Conservation (phyloP, 2,888 invertebrate species). For the Thera obeliscata region DNA sequence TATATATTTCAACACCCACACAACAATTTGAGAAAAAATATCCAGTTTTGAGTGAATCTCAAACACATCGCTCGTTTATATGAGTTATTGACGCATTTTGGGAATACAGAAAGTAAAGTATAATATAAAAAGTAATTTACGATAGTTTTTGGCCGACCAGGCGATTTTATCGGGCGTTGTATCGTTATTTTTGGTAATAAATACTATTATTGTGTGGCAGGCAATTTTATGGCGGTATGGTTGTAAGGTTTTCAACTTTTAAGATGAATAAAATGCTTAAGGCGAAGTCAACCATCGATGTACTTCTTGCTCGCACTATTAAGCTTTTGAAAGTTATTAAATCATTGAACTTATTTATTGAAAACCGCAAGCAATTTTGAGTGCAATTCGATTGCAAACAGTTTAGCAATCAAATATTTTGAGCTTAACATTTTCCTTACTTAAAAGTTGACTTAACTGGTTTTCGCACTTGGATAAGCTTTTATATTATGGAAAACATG, state of each 20-base stretch:
- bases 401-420: too few species aligned
- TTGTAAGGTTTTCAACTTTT: slow-evolving; percentile 2
- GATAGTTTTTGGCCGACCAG: slow-evolving; percentile 56
- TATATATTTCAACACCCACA: slow-evolving; percentile 8
- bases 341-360: too few species aligned
- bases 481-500: too few species aligned
- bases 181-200: slow-evolving; percentile 49
- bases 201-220: slow-evolving; percentile 40
- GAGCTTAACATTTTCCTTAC: too few species aligned
- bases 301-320: too few species aligned
- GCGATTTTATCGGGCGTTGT: slow-evolving; percentile 53
- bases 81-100: slow-evolving; percentile 66
- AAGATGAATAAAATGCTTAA: too few species aligned
- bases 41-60: slow-evolving; percentile 47
- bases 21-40: slow-evolving; percentile 17
- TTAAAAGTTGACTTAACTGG: too few species aligned
- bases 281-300: too few species aligned
- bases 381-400: too few species aligned
- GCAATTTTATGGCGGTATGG: slow-evolving; percentile 29
- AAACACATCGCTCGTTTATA: slow-evolving; percentile 67
- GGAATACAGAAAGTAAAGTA: slow-evolving; percentile 39
- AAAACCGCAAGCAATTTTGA: too few species aligned
- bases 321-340: too few species aligned
- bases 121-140: slow-evolving; percentile 64
- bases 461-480: too few species aligned